A percentile compares a stretch with the other conserved stretches of the same genome.
Conservation (phyloP, 2,113 vertebrate species). For the Paramisgurnus dabryanus region DNA sequence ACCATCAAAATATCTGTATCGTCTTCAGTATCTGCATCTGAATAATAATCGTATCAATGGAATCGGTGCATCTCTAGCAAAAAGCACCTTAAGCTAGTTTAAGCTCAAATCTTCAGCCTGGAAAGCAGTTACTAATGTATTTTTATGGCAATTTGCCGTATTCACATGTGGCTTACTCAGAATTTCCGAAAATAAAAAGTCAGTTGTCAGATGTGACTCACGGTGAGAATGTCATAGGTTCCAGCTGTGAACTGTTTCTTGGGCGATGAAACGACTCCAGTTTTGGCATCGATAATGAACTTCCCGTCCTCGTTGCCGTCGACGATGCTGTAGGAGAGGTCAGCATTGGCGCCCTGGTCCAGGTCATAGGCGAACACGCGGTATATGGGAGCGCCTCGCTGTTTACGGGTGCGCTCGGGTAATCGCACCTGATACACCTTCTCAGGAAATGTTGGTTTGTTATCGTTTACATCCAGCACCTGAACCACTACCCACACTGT, state of each 20-base stretch:
- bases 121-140: no score
- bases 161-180: no score
- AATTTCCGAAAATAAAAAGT: background rate
- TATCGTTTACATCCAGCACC: slow-evolving; percentile 95
- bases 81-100: background rate
- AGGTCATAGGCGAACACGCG: slow-evolving; percentile 91
- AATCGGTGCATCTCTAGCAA: no score
- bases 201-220: slow-evolving; percentile 66
- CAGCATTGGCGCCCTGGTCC: slow-evolving; percentile 90
- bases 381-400: slow-evolving; percentile 90
- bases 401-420: slow-evolving; percentile 89
- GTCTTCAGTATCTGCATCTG: no score
- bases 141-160: no score
- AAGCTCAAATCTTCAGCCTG: no score
- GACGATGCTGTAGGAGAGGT: slow-evolving; percentile 91
- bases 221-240: slow-evolving; percentile 94
- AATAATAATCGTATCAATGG: no score
- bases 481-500: slow-evolving; percentile 91
- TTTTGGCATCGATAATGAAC: slow-evolving; percentile 96
- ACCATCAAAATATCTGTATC: no score
- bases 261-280: slow-evolving; percentile 89
- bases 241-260: slow-evolving; percentile 91
- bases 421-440: slow-evolving; percentile 94
- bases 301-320: slow-evolving; percentile 94
- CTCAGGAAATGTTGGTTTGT: slow-evolving; percentile 92